Evolutionary conservation across 2,113 vertebrate species (phyloP).

Genomic region (Podiceps cristatus): DNA sequence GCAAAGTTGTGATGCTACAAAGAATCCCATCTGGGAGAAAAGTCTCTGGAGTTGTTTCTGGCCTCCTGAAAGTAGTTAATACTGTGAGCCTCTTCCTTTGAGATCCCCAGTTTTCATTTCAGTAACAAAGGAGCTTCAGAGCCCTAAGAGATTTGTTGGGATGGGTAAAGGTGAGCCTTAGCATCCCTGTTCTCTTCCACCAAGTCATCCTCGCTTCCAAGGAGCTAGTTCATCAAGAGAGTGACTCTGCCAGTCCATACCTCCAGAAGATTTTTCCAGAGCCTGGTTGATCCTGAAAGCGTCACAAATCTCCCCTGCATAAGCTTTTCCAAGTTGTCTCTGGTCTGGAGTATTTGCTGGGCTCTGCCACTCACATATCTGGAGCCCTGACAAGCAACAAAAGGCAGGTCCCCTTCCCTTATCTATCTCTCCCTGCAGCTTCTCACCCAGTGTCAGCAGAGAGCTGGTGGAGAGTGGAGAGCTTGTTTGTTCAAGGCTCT

Average conservation of each 20-base stretch:
- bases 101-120: background rate
- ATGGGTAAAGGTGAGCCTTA: background rate
- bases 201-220: background rate
- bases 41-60: background rate
- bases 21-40: background rate
- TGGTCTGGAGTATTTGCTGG: background rate
- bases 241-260: background rate
- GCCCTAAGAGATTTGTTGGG: background rate
- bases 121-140: background rate
- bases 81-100: background rate
- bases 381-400: background rate
- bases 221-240: background rate
- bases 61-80: background rate
- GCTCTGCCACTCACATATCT: background rate
- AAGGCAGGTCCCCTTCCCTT: rapidly evolving
- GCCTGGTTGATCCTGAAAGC: background rate
- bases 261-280: background rate
- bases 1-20: background rate
- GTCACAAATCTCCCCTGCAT: background rate
- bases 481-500: constrained; percentile 47
- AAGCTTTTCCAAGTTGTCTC: background rate
- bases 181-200: background rate
- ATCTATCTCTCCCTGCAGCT: background rate
- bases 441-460: background rate
- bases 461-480: background rate